Evolutionary conservation across 2,113 vertebrate species (phyloP), one percentile per base, ranked within the genome.

Genomic region (Pseudorhombus dupliciocellatus): DNA sequence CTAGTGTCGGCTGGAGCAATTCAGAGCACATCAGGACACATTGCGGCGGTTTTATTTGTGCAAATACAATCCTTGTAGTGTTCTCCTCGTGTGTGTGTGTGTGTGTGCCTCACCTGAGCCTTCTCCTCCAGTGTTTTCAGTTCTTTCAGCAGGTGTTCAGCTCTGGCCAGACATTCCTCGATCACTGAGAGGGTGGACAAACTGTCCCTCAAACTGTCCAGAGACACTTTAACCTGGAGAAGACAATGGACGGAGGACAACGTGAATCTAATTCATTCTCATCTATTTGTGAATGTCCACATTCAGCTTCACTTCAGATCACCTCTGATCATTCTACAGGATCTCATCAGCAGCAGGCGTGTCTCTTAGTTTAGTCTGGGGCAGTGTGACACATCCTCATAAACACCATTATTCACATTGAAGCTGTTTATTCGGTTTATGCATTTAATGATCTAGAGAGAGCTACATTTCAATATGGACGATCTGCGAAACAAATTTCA

Each of bases 91-190:
- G 46, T 48, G 46, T 50, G 56, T 22, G 56, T 22, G 51, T 57
- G 25, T 75, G 25, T 9, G 18, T 53, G 15, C 61, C 80, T 54
- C 8, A 98, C 96, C 95, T 96, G 94, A 89, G 95, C 95, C 79
- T 92, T 96, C 70, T 94, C 93, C 84, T 97, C 94, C 80, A 98
- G 73, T 12, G 87, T 69, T 81, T 92, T 94, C 73, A 95, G 93
- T n/a, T 97, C 95, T 63, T 88, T 93, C 3, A 98, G 87, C 68
- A 97, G 92, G 25, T 93, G 89, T 44, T 97, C 94, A 64, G 97
- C 94, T 55, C 89, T 92, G 26, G 88, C 75, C 40, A 95, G 89
- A 21, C 93, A 95, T 70, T 97, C 95, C 51, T 94, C 96, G 2
- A 89, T 87, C 51, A 95, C 92, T 21, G 93, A 88, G 59, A 96